These are phyloP conservation scores for Noctua janthina DNA, from an alignment of 2,888 invertebrate species.

Conservation along the genomic window DNA sequence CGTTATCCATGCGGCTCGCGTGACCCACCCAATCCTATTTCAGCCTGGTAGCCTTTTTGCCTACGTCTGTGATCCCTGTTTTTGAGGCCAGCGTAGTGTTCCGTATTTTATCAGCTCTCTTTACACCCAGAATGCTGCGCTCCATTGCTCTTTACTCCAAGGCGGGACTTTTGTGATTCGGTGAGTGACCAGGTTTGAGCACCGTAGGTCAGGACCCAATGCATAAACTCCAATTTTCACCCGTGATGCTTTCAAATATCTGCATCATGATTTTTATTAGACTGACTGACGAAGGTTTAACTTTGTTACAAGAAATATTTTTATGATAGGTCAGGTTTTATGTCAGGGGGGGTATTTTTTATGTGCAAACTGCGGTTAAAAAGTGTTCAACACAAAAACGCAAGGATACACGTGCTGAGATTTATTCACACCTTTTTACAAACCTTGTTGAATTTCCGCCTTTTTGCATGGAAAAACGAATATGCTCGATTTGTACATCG, in stretches of 20 bases:
- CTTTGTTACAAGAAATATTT: neutral
- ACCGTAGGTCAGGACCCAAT: too few species aligned
- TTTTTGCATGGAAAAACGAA: neutral
- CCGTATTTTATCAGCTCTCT: too few species aligned
- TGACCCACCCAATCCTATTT: too few species aligned
- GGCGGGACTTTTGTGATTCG: too few species aligned
- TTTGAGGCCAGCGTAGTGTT: too few species aligned
- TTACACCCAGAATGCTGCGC: too few species aligned
- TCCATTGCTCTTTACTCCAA: too few species aligned
- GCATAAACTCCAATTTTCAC: too few species aligned
- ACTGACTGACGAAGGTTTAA: neutral
- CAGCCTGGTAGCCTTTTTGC: too few species aligned
- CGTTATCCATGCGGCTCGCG: too few species aligned
- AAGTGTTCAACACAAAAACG: neutral
- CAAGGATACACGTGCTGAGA: neutral
- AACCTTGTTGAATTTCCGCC: neutral
- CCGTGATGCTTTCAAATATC: neutral
- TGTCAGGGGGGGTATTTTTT: neutral
- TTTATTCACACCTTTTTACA: neutral
- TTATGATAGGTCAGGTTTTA: conserved; percentile 11
- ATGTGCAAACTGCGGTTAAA: neutral
- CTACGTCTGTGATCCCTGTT: too few species aligned
- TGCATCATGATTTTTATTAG: neutral
- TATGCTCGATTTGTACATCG: neutral
- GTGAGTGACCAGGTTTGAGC: too few species aligned